These are phyloP conservation scores for Tympanuchus pallidicinctus DNA, from an alignment of 2,113 vertebrate genomes.

Conservation along the genomic window DNA sequence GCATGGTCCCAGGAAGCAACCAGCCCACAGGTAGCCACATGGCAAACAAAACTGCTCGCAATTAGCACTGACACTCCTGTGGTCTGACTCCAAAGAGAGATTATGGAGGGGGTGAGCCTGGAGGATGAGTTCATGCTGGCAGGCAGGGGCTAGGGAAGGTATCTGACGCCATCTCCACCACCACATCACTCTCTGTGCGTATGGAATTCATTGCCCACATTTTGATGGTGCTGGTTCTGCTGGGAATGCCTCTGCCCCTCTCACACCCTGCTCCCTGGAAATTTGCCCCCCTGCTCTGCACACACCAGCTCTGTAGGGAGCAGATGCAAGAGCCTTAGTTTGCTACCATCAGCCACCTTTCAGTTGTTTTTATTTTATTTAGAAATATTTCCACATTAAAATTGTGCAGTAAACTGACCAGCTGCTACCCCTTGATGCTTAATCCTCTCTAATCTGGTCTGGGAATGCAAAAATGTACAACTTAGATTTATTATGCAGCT, in stretches of 20 bases:
- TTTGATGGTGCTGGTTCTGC: neutral
- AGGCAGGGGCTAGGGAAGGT: accelerated
- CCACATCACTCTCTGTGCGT: accelerated
- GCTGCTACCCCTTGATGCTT: conserved; percentile 72
- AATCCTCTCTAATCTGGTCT: conserved; percentile 73
- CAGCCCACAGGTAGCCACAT: conserved; percentile 56
- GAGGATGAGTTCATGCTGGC: neutral
- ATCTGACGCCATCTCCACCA: accelerated
- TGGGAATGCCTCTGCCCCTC: neutral
- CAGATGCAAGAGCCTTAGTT: conserved; percentile 1
- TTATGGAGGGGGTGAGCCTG: neutral
- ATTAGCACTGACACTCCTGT: conserved; percentile 64
- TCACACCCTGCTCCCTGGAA: neutral
- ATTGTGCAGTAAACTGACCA: conserved; percentile 74
- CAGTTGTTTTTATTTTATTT: conserved; percentile 60
- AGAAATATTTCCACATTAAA: conserved; percentile 70
- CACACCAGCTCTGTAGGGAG: neutral
- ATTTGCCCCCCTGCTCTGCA: neutral
- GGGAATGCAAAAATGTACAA: conserved; percentile 60
- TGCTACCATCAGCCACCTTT: neutral
- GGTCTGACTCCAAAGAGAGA: neutral
- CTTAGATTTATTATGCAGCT: conserved; percentile 49
- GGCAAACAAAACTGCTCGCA: neutral
- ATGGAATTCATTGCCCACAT: neutral
- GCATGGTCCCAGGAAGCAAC: conserved; percentile 9